phyloP scores from a whole-genome alignment of 2,888 invertebrate species.

The Minunthozetes semirufus region DNA sequence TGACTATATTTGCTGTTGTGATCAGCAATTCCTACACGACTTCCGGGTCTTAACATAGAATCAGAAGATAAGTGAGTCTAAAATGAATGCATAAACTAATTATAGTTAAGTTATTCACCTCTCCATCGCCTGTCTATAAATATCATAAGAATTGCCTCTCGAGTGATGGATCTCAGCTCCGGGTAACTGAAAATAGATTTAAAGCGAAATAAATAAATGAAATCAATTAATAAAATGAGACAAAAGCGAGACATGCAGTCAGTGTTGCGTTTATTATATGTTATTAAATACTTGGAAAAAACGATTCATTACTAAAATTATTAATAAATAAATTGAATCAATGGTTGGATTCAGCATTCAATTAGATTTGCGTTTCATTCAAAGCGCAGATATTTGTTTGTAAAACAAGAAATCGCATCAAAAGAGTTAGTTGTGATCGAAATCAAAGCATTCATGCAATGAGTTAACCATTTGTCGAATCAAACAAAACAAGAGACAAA shows the following conservation, averaged over 20 bases:
- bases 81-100: neutral
- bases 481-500: neutral
- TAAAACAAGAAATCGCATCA: too few species aligned
- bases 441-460: neutral
- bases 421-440: neutral
- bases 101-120: constrained; percentile 13
- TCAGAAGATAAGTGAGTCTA: neutral
- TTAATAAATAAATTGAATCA: too few species aligned
- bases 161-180: constrained; percentile 1
- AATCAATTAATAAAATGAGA: too few species aligned
- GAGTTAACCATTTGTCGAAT: neutral
- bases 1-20: constrained; percentile 58
- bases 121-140: constrained; percentile 32
- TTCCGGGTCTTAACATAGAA: constrained; percentile 51
- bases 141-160: constrained; percentile 31
- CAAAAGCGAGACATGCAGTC: neutral
- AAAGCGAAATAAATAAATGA: too few species aligned
- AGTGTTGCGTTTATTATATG: too few species aligned
- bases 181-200: neutral
- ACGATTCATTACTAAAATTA: too few species aligned
- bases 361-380: too few species aligned
- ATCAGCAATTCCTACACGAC: constrained; percentile 54
- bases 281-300: too few species aligned
- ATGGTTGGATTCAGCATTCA: too few species aligned
- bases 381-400: too few species aligned